These are phyloP conservation scores for Botrylloides violaceus DNA, from an alignment of 23 tunicate species.

Conservation along the genomic window DNA sequence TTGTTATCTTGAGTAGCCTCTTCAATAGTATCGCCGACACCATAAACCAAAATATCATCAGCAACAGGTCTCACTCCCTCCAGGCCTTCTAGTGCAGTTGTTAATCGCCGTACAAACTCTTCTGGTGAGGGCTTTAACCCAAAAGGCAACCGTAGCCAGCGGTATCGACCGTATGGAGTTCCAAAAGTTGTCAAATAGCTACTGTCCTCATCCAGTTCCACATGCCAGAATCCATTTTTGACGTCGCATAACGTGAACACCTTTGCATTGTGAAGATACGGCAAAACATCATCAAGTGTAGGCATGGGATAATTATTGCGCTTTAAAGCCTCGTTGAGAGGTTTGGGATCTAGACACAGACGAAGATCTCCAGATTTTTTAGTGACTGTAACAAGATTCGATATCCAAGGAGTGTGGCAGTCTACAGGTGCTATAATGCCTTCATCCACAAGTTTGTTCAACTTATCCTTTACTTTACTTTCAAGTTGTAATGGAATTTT, in stretches of 20 bases:
- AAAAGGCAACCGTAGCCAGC: not conserved
- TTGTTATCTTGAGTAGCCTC: slow-evolving; percentile 19
- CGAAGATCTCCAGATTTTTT: not conserved
- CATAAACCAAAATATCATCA: too few species aligned
- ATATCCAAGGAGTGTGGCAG: not conserved
- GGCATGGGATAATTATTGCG: too few species aligned
- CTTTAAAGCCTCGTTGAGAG: not conserved
- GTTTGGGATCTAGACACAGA: not conserved
- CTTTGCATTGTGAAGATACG: not conserved
- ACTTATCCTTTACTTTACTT: too few species aligned
- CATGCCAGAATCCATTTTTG: not conserved
- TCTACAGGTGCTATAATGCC: not conserved
- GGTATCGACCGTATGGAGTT: not conserved
- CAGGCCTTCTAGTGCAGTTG: too few species aligned
- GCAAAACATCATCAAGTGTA: not conserved
- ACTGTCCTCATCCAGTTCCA: not conserved
- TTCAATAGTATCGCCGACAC: not conserved
- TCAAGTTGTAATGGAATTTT: too few species aligned
- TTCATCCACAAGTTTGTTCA: too few species aligned
- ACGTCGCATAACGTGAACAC: not conserved
- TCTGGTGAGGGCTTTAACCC: too few species aligned
- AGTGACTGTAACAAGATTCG: not conserved
- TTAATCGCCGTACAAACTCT: too few species aligned
- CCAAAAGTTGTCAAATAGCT: not conserved
- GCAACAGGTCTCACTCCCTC: too few species aligned